phyloP scores from a whole-genome alignment of 2,113 vertebrate species.

The Dicaeum eximium region DNA sequence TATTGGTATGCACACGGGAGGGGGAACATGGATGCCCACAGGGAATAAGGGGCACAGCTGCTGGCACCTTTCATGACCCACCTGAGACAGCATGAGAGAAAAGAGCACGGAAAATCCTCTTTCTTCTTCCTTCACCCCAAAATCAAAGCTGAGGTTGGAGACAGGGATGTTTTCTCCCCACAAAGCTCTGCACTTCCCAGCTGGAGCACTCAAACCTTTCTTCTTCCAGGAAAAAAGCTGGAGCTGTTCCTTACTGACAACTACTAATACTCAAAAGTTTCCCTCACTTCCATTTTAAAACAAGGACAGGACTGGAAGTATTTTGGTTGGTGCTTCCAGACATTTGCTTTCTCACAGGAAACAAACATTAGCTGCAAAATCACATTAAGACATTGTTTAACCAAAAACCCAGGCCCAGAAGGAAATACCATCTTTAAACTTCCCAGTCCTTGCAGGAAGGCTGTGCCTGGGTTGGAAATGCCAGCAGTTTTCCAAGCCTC shows the following conservation, averaged over 20 bases:
- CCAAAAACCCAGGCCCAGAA: not conserved
- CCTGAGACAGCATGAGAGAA: not conserved
- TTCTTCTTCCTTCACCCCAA: not conserved
- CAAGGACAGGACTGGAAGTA: not conserved
- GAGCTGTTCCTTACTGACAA: not conserved
- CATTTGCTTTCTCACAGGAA: not conserved
- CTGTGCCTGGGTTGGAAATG: not conserved
- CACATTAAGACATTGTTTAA: accelerated
- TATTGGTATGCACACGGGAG: not conserved
- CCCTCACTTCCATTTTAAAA: not conserved
- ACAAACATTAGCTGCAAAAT: not conserved
- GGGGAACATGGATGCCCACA: not conserved
- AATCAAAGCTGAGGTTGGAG: not conserved
- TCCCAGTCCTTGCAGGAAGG: not conserved
- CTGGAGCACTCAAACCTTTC: not conserved
- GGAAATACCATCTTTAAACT: accelerated
- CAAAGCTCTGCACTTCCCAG: not conserved
- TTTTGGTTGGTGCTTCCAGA: not conserved
- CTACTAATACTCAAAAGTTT: not conserved
- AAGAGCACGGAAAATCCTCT: not conserved
- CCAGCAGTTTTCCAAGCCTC: not conserved
- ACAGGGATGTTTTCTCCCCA: accelerated
- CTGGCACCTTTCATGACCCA: not conserved
- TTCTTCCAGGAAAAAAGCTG: not conserved
- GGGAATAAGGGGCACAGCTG: not conserved